These are phyloP conservation scores for Pedicia rivosa DNA, from an alignment of 2,888 invertebrate genomes.

Conservation along the genomic window DNA sequence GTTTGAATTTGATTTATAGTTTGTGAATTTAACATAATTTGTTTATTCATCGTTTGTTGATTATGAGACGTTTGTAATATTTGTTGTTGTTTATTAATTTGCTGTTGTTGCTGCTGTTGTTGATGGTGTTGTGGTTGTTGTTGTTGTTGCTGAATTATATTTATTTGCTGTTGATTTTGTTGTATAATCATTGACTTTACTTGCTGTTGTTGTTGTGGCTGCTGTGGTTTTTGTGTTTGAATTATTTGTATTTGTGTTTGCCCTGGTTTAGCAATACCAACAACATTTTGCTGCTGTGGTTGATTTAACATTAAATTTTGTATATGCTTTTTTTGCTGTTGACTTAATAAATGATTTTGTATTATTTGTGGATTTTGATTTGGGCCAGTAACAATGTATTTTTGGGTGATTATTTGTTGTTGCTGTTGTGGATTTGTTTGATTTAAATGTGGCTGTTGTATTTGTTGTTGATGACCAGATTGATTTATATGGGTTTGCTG, in stretches of 20 bases:
- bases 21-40: slow-evolving; percentile 2
- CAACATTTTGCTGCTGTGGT: slow-evolving; percentile 12
- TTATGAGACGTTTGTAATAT: slow-evolving; percentile 7
- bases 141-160: slow-evolving; percentile 4
- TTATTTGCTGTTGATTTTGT: slow-evolving; percentile 8
- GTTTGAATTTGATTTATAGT: slow-evolving; percentile 9
- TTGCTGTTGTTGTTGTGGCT: slow-evolving; percentile 14
- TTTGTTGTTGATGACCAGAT: slow-evolving; percentile 17
- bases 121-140: slow-evolving; percentile 1
- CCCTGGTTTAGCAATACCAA: slow-evolving; percentile 7
- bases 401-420: slow-evolving; percentile 31
- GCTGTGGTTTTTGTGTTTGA: slow-evolving; percentile 17
- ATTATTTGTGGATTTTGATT: slow-evolving; percentile 20
- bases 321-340: slow-evolving; percentile 14
- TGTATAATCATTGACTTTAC: slow-evolving; percentile 7
- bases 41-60: not conserved
- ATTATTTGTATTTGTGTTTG: slow-evolving; percentile 14
- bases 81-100: slow-evolving; percentile 16
- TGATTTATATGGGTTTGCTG: slow-evolving; percentile 1
- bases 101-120: slow-evolving; percentile 18
- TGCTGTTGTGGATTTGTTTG: slow-evolving; percentile 23
- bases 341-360: slow-evolving; percentile 20
- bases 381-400: slow-evolving; percentile 24
- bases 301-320: slow-evolving; percentile 15
- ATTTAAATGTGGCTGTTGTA: slow-evolving; percentile 21